Conservation (phyloP, 2,113 vertebrate species). For the Sapayoa aenigma region DNA sequence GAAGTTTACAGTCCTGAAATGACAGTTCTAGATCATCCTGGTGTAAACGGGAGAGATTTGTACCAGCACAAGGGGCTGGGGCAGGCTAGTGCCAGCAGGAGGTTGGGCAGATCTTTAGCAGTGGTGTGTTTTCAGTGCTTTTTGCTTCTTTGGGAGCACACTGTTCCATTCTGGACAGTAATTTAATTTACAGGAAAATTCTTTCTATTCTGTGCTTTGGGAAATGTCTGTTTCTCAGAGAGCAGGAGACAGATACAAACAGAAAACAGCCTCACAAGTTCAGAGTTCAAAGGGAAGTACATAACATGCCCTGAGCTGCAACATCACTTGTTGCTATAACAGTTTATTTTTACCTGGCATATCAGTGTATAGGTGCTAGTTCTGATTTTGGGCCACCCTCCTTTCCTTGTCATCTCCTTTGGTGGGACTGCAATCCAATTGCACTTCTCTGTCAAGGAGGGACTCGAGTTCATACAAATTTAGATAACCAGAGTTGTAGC, state of each 20-base stretch:
- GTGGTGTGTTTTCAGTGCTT: neutral
- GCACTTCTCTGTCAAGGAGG: neutral
- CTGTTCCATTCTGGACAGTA: neutral
- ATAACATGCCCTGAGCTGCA: neutral
- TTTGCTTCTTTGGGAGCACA: neutral
- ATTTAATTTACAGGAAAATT: neutral
- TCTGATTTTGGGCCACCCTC: neutral
- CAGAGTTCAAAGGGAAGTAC: neutral
- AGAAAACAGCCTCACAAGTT: neutral
- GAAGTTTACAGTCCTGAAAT: neutral
- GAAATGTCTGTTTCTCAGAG: neutral
- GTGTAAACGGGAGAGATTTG: conserved; percentile 6
- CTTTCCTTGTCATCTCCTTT: neutral
- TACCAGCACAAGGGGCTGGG: neutral
- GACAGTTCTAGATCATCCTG: neutral
- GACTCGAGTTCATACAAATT: neutral
- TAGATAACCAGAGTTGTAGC: neutral
- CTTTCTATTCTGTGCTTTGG: neutral
- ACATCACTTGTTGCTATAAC: neutral
- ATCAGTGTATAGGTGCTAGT: neutral
- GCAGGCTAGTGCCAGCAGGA: neutral
- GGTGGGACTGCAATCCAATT: neutral
- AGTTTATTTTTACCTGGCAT: neutral
- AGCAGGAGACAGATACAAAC: neutral
- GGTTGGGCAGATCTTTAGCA: neutral